Base-by-base conservation (phyloP, 2,888 invertebrate genomes). In the Drosophila nigritarsus region DNA sequence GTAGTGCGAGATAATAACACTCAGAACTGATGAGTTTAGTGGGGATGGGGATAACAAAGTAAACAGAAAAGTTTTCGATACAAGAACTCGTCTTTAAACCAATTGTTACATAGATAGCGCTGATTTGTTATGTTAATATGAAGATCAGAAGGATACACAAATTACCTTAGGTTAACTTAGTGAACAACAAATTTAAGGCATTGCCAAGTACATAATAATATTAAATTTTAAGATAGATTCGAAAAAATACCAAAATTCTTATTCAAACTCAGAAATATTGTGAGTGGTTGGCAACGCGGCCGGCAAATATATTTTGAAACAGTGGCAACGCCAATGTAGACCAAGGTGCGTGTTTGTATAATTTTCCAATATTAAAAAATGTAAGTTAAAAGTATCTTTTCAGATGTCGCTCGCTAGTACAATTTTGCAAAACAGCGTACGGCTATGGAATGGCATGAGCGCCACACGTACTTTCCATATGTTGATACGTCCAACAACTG, bases 391-490 rank as follows among this genome's bases (percentile, higher is more conserved):
- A 69, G 0, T 9, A 4, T 6, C 13, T n/a, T 72, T 61, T 2
- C 15, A 92, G 92, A 92, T 91, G 92, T 81, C 88, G 0, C 78
- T 92, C 38, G 72, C 82, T 0, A 64, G 69, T 36, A 89, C 79
- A 78, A 63, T 90, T 24, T 36, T 90, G 5, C 83, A 74, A 45
- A 73, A 49, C 45, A 71, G 63, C 56, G 53, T 61, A 4, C 79
- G 58, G 24, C 64, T 73, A 9, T 91, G 78, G 75, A 53, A 69
- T 38, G 68, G 64, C 20, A 27, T 70, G 0, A 60, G 42, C 11
- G 24, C 53, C 20, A 30, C 59, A 34, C 85, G 91, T 15, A 82
- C 78, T 30, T 92, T 91, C 42, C 92, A 92, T 53, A 63, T 81
- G 51, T 75, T 92, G 61, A 62, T 82, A 4, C 84, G 80, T 30